Percentiles rank a stretch among this genome's conserved stretches.
Conservation (phyloP, 2,113 vertebrate genomes). For the Harpagus bidentatus region DNA sequence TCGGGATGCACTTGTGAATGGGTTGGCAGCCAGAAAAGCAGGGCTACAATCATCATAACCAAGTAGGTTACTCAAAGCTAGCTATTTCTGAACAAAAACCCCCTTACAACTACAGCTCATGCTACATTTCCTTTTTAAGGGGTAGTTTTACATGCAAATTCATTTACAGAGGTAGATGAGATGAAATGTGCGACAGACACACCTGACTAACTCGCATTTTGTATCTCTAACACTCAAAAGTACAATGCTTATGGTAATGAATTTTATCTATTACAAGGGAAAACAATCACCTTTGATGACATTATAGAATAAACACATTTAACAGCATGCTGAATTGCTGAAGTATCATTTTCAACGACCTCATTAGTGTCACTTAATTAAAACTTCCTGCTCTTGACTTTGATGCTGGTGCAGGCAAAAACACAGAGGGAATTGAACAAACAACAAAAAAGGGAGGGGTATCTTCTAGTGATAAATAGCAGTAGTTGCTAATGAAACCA, state of each 20-base stretch:
- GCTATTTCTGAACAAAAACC: conserved; percentile 40
- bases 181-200: conserved; percentile 58
- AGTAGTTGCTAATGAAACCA: conserved; percentile 89
- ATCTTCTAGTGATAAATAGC: conserved; percentile 83
- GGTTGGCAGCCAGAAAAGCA: neutral
- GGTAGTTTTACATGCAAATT: conserved; percentile 66
- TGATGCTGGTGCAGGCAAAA: conserved; percentile 86
- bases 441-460: conserved; percentile 72
- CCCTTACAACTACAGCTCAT: conserved; percentile 1
- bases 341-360: conserved; percentile 90
- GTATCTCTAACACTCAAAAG: conserved; percentile 73
- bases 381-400: conserved; percentile 93
- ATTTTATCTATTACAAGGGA: conserved; percentile 82
- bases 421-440: conserved; percentile 86
- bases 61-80: conserved; percentile 8
- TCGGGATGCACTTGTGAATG: neutral
- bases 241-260: conserved; percentile 84
- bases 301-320: conserved; percentile 94
- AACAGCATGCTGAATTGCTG: conserved; percentile 86
- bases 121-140: conserved; percentile 56
- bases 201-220: conserved; percentile 77
- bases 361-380: conserved; percentile 97
- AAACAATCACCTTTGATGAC: conserved; percentile 88
- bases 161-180: conserved; percentile 67
- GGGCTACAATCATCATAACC: neutral